Conservation (phyloP, 2,113 vertebrate genomes). For the Telmatochromis sp. region DNA sequence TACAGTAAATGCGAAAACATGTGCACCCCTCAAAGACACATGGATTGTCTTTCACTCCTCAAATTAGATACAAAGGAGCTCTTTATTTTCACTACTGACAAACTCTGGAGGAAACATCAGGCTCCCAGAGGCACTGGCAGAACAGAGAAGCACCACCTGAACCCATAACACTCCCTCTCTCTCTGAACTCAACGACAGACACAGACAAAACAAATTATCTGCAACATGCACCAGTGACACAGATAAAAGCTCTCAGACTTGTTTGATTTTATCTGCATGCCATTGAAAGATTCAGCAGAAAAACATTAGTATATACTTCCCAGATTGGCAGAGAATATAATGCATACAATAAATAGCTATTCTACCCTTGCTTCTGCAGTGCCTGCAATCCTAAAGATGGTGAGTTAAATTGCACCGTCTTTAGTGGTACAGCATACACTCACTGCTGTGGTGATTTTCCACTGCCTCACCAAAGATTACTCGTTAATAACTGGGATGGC, state of each 20-base stretch:
- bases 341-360: neutral
- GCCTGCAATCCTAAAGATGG: neutral
- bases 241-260: neutral
- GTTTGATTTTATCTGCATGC: constrained; percentile 15
- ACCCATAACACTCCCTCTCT: neutral
- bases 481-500: neutral
- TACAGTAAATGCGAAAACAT: constrained; percentile 53
- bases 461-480: neutral
- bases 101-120: neutral
- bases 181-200: neutral
- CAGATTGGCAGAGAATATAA: neutral
- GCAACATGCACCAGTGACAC: neutral
- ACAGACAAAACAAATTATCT: constrained; percentile 12
- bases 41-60: constrained; percentile 45
- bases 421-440: neutral
- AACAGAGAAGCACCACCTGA: neutral
- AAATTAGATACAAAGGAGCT: constrained; percentile 40
- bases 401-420: neutral
- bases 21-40: constrained; percentile 38
- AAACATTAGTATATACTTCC: neutral
- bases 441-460: constrained; percentile 4
- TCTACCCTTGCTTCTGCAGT: neutral
- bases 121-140: neutral
- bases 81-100: constrained; percentile 27
- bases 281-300: neutral